Conservation (phyloP, 2,113 vertebrate species). For the Nematolebias whitei region DNA sequence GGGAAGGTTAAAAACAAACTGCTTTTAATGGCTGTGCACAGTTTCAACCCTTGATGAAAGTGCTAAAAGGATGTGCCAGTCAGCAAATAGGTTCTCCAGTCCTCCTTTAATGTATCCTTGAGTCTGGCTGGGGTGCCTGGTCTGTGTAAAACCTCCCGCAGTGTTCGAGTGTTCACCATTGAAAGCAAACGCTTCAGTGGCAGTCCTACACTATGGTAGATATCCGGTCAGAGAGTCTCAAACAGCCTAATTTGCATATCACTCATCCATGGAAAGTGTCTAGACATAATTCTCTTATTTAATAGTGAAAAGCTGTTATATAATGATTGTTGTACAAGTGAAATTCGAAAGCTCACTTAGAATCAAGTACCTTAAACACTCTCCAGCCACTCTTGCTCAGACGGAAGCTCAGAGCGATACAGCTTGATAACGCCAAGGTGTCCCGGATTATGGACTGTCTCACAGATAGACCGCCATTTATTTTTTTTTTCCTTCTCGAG, state of each 20-base stretch:
- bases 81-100: slow-evolving; percentile 52
- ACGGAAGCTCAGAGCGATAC: slow-evolving; percentile 57
- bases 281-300: neutral
- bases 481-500: slow-evolving; percentile 58
- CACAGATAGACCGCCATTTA: slow-evolving; percentile 52
- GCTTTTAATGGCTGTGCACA: slow-evolving; percentile 47
- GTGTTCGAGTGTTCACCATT: slow-evolving; percentile 30
- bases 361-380: slow-evolving; percentile 49
- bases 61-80: slow-evolving; percentile 63
- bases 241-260: slow-evolving; percentile 18
- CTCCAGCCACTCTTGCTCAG: slow-evolving; percentile 45
- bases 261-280: slow-evolving; percentile 16
- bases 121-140: slow-evolving; percentile 50
- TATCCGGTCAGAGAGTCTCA: slow-evolving; percentile 18
- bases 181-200: slow-evolving; percentile 19
- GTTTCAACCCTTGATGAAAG: slow-evolving; percentile 47
- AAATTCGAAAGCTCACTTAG: slow-evolving; percentile 8
- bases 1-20: slow-evolving; percentile 56
- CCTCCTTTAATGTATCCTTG: slow-evolving; percentile 62
- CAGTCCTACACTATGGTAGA: slow-evolving; percentile 11
- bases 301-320: neutral
- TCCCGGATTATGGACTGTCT: slow-evolving; percentile 69
- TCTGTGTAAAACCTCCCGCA: slow-evolving; percentile 46
- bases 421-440: slow-evolving; percentile 66
- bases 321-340: neutral